A percentile compares a stretch with the other conserved stretches of the same genome.
These are phyloP conservation scores for Drosophila carrolli DNA, from an alignment of 1,140 invertebrate species.

Conservation along the genomic window DNA sequence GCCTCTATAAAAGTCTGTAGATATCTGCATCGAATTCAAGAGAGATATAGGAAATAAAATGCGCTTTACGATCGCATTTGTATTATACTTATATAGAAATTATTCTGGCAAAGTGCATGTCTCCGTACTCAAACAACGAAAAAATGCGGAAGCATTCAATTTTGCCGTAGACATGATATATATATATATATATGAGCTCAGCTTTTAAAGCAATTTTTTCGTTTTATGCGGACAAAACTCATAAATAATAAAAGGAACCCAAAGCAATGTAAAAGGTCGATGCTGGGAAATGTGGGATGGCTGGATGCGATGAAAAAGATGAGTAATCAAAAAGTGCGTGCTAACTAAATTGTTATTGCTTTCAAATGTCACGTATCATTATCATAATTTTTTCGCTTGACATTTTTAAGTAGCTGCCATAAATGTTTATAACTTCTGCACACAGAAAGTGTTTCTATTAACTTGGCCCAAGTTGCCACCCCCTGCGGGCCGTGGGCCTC, in stretches of 20 bases:
- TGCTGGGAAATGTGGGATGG: background rate
- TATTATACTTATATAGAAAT: slow-evolving; percentile 43
- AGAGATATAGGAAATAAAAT: background rate
- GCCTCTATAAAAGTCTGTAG: background rate
- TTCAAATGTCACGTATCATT: slow-evolving; percentile 83
- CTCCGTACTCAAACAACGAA: slow-evolving; percentile 1
- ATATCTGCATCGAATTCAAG: background rate
- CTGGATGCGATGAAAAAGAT: slow-evolving; percentile 23
- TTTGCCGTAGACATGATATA: slow-evolving; percentile 2
- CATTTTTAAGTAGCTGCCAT: slow-evolving; percentile 83
- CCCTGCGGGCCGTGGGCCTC: slow-evolving; percentile 32
- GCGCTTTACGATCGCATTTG: background rate
- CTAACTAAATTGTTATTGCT: slow-evolving; percentile 83
- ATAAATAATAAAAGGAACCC: slow-evolving; percentile 65
- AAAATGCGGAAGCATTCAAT: slow-evolving; percentile 31
- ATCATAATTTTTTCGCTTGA: slow-evolving; percentile 82
- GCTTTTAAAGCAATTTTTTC: slow-evolving; percentile 72
- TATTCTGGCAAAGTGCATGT: slow-evolving; percentile 39
- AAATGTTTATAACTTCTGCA: slow-evolving; percentile 78
- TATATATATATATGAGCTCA: slow-evolving; percentile 3
- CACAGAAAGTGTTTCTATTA: slow-evolving; percentile 68
- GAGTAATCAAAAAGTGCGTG: slow-evolving; percentile 80
- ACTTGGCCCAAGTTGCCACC: slow-evolving; percentile 32
- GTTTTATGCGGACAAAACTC: slow-evolving; percentile 70
- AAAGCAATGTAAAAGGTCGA: slow-evolving; percentile 7